phyloP scores from a whole-genome alignment of 2,888 invertebrate genomes.

The Drosophila anceps region DNA sequence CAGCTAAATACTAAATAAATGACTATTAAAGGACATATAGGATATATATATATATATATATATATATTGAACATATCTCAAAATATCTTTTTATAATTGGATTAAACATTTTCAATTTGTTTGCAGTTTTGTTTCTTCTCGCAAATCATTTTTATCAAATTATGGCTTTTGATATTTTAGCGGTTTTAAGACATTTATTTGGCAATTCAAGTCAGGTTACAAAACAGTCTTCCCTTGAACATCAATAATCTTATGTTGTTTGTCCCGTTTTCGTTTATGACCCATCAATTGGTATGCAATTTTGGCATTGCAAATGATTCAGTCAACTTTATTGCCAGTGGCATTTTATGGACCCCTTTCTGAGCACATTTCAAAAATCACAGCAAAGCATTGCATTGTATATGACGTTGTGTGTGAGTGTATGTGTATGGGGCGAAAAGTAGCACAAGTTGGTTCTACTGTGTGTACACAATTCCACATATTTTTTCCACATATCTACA shows the following conservation, averaged over 20 bases:
- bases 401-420: neutral
- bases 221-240: neutral
- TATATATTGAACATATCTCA: too few species aligned
- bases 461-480: conserved; percentile 19
- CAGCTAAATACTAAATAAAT: too few species aligned
- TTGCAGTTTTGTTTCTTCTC: too few species aligned
- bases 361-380: conserved; percentile 46
- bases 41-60: too few species aligned
- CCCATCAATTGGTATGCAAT: conserved; percentile 24
- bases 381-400: conserved; percentile 29
- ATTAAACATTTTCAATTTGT: too few species aligned
- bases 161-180: neutral
- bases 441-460: conserved; percentile 23
- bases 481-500: conserved; percentile 13
- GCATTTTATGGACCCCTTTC: conserved; percentile 44
- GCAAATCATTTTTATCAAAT: too few species aligned
- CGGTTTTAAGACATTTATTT: neutral
- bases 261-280: neutral
- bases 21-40: too few species aligned
- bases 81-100: too few species aligned
- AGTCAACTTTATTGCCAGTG: conserved; percentile 42
- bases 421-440: conserved; percentile 6
- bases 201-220: neutral
- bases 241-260: neutral
- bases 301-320: conserved; percentile 20